Percentiles rank a stretch among this genome's conserved stretches.
phyloP scores from a whole-genome alignment of 2,113 vertebrate species.

The Tachycineta bicolor region DNA sequence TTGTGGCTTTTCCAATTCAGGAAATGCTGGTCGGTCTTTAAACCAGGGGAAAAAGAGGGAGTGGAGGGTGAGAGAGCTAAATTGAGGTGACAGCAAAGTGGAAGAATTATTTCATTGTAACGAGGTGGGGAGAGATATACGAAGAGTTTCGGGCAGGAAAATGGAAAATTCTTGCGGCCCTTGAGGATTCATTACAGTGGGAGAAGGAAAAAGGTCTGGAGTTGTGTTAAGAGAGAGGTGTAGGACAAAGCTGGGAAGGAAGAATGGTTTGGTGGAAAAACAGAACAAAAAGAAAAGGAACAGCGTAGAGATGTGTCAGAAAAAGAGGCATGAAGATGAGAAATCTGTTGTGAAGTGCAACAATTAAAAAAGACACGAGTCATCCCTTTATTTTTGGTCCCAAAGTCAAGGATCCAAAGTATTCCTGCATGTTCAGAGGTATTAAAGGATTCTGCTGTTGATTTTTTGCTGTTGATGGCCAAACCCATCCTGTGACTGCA shows the following conservation, averaged over 20 bases:
- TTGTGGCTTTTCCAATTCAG: conserved; percentile 69
- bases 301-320: accelerated
- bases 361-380: neutral
- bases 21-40: conserved; percentile 72
- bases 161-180: conserved; percentile 59
- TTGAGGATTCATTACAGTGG: conserved; percentile 61
- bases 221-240: neutral
- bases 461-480: too few relatives aligned
- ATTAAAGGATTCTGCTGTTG: neutral
- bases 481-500: neutral
- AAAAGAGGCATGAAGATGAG: neutral
- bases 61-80: conserved; percentile 58
- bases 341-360: neutral
- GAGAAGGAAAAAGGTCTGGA: conserved; percentile 53
- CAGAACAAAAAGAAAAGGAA: neutral
- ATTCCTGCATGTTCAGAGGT: neutral
- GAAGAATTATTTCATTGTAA: conserved; percentile 64
- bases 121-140: conserved; percentile 19
- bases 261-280: neutral
- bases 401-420: neutral
- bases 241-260: neutral
- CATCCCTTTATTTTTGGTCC: neutral
- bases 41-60: conserved; percentile 60
- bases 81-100: conserved; percentile 60
- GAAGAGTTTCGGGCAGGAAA: conserved; percentile 31